phyloP scores from a whole-genome alignment of 2,797 vertebrate genomes.

The Tapera naevia region DNA sequence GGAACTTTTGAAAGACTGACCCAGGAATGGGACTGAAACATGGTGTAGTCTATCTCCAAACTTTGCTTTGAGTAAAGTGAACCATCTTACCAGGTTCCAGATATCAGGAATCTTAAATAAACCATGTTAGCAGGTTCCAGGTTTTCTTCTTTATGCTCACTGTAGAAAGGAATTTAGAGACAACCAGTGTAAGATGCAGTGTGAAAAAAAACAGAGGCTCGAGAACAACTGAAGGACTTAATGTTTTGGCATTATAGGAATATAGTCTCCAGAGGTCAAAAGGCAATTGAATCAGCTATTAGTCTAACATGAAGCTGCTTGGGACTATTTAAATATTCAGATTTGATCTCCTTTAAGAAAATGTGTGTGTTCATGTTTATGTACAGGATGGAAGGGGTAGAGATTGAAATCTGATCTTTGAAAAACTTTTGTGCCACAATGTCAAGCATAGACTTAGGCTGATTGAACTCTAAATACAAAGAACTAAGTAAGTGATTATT shows the following conservation, averaged over 20 bases:
- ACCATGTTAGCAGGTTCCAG: not conserved
- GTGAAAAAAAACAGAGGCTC: not conserved
- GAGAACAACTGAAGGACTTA: not conserved
- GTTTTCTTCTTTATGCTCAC: not conserved
- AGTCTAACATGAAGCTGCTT: not conserved
- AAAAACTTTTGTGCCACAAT: not conserved
- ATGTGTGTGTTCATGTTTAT: not conserved
- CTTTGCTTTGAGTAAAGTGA: not conserved
- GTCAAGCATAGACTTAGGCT: not conserved
- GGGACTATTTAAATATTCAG: not conserved
- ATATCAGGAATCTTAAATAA: not conserved
- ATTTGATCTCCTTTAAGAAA: not conserved
- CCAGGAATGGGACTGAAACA: not conserved
- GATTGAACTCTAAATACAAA: not conserved
- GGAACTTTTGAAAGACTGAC: not conserved
- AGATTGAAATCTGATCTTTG: not conserved
- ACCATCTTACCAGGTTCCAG: not conserved
- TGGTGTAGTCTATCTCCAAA: not conserved
- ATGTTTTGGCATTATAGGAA: not conserved
- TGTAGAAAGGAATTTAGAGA: not conserved
- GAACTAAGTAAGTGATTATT: not conserved
- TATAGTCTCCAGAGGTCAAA: not conserved
- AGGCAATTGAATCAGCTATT: not conserved
- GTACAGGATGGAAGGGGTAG: not conserved
- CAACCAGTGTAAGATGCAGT: fast-evolving